Conservation (phyloP, 2,888 invertebrate genomes). For the Nemotelus nigrinus region DNA sequence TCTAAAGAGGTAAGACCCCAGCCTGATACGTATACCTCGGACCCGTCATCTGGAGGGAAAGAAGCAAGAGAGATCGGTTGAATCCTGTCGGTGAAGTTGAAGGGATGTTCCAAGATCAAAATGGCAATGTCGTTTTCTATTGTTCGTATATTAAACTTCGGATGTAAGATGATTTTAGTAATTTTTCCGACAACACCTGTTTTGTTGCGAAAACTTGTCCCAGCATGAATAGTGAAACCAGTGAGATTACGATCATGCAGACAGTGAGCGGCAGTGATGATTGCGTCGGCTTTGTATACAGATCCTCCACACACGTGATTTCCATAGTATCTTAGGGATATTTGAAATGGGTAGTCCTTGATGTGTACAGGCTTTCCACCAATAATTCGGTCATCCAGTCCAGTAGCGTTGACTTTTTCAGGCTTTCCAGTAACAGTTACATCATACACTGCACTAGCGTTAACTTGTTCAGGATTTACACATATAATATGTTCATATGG, state of each 20-base stretch:
- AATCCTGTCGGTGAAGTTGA: too few relatives aligned
- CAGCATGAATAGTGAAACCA: background rate
- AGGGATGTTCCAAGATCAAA: background rate
- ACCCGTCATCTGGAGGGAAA: too few relatives aligned
- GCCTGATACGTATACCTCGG: too few relatives aligned
- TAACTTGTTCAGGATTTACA: too few relatives aligned
- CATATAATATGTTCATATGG: too few relatives aligned
- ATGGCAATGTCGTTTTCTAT: background rate
- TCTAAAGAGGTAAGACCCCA: too few relatives aligned
- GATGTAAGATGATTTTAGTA: background rate
- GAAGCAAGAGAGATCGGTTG: too few relatives aligned
- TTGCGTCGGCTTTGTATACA: background rate
- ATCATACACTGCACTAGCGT: too few relatives aligned
- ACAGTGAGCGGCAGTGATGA: constrained; percentile 1
- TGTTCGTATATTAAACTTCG: background rate
- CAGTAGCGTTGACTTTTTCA: background rate
- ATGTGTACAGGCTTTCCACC: background rate
- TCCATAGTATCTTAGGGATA: background rate
- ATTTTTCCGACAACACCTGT: background rate
- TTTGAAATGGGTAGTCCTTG: background rate
- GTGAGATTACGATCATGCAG: background rate
- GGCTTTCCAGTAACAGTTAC: too few relatives aligned
- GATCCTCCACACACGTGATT: background rate
- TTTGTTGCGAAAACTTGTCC: background rate
- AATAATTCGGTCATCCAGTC: background rate